Percentiles rank a stretch among this genome's conserved stretches.
Evolutionary conservation across 2,797 vertebrate species (phyloP).

Genomic region (Thripadectes ignobilis): DNA sequence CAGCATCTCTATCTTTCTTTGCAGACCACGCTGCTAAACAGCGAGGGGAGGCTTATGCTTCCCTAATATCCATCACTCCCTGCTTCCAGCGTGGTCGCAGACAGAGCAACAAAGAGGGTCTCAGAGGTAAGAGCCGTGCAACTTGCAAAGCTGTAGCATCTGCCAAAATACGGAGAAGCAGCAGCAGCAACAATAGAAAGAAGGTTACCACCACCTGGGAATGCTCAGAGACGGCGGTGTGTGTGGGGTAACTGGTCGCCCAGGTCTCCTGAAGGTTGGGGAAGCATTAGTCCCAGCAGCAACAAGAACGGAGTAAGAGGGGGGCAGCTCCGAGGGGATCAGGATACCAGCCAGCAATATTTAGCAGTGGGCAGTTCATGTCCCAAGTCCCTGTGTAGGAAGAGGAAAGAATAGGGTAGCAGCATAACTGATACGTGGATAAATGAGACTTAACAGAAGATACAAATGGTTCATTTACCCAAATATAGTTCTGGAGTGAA

Average conservation of each 20-base stretch:
- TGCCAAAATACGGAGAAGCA: neutral
- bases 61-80: slow-evolving; percentile 58
- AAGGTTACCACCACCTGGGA: slow-evolving; percentile 39
- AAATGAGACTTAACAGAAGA: neutral
- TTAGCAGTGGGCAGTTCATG: neutral
- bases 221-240: neutral
- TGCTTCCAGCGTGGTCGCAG: slow-evolving; percentile 51
- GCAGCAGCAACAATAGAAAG: neutral
- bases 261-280: neutral
- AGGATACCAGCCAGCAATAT: neutral
- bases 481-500: neutral
- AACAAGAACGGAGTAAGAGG: neutral
- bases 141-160: neutral
- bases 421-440: neutral
- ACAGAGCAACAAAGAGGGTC: slow-evolving; percentile 74
- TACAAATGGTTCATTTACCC: neutral
- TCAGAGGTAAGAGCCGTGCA: slow-evolving; percentile 67
- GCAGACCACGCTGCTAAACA: slow-evolving; percentile 61
- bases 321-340: neutral
- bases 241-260: neutral
- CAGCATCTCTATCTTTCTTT: slow-evolving; percentile 71
- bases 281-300: neutral
- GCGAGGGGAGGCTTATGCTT: slow-evolving; percentile 41
- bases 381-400: neutral
- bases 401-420: neutral